Evolutionary conservation across 2,888 invertebrate species (phyloP), one percentile per base, ranked within the genome.

Genomic region (Zeuzera pyrina): DNA sequence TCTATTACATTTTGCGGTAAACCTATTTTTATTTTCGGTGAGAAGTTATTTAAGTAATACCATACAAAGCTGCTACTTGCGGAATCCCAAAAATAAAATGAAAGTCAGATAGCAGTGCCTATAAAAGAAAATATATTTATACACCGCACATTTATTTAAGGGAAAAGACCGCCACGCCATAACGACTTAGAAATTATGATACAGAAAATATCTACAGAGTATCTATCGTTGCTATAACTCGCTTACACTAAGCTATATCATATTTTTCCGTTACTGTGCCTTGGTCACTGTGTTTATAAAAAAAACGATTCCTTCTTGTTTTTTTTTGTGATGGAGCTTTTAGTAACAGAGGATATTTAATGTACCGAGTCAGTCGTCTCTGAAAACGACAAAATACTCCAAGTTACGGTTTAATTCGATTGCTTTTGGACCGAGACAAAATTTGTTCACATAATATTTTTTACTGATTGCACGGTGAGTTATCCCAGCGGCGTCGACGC

Each of bases 371-470:
- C 34, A 32, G 29, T 19, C 29, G 30, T 39, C 31, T 35, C 19
- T 35, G 36, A 35, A 34, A 36, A 31, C 36, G 28, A 36, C 43
- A 45, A 51, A 50, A 42, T 52, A 55, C 45, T n/a, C n/a, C n/a
- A n/a, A 42, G 59, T 55, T 54, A 42, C 52, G 50, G 55, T 54
- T 43, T 48, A 57, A 55, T 50, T 40, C 39, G 49, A 43, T 48
- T 50, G 47, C 45, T 44, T 52, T 40, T 42, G 39, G 42, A 48
- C 57, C 49, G 54, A 47, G 52, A 57, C 57, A 47, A 59, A 65
- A 59, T 59, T 57, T 53, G 57, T 66, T 63, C 57, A 66, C 56
- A 60, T 59, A 57, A n/a, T n/a, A n/a, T 68, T 69, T 70, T 67
- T 67, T 62, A 54, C 52, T 44, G 47, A 52, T 44, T 53, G 49